Conservation (phyloP, 2,113 vertebrate species). For the Grus americana region DNA sequence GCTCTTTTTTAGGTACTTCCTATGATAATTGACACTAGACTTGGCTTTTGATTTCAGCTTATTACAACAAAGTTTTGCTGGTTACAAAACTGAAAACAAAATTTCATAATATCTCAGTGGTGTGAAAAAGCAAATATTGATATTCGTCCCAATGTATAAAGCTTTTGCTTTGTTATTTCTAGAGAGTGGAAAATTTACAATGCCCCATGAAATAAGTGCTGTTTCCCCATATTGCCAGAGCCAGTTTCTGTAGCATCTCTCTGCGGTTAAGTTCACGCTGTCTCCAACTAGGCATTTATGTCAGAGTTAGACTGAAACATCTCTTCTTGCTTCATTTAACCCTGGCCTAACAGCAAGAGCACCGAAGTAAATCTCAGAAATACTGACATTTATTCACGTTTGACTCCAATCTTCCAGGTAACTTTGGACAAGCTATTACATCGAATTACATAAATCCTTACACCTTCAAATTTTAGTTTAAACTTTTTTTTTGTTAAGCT, state of each 20-base stretch:
- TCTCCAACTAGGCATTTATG: background rate
- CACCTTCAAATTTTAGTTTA: background rate
- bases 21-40: background rate
- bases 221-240: background rate
- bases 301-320: background rate
- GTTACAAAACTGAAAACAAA: background rate
- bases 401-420: background rate
- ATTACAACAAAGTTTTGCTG: background rate
- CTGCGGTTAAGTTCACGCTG: background rate
- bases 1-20: background rate
- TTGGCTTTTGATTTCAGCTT: background rate
- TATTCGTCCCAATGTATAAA: background rate
- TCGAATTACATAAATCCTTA: background rate
- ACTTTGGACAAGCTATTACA: background rate
- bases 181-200: conserved; percentile 42
- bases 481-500: background rate
- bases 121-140: conserved; percentile 54
- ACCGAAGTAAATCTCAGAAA: background rate
- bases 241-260: background rate
- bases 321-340: background rate
- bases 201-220: background rate
- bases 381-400: background rate
- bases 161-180: conserved; percentile 37
- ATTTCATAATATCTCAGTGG: background rate
- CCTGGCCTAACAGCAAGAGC: background rate